Conservation (phyloP, 2,113 vertebrate genomes). For the Terrapene triunguis region DNA sequence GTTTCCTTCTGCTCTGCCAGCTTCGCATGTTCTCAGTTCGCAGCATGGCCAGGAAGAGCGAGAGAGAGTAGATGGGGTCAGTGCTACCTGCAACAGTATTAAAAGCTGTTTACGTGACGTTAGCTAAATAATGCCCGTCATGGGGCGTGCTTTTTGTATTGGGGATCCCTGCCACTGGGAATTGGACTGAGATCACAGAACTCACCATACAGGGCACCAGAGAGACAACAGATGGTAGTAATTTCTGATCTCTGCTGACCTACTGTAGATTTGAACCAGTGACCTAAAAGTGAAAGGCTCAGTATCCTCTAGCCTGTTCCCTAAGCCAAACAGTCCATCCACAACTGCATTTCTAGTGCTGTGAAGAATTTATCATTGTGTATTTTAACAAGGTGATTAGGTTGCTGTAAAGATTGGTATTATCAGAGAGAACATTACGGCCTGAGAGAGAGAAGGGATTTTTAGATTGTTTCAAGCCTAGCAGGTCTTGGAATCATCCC, state of each 20-base stretch:
- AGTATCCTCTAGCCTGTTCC: not conserved
- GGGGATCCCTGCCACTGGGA: not conserved
- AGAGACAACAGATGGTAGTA: not conserved
- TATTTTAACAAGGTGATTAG: not conserved
- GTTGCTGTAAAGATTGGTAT: not conserved
- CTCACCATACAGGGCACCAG: not conserved
- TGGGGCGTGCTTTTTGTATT: not conserved
- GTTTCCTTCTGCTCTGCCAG: not conserved
- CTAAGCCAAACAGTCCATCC: not conserved
- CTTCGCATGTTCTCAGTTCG: too few species aligned
- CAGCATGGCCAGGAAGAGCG: not conserved
- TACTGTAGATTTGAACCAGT: not conserved
- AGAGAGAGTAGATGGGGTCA: too few species aligned
- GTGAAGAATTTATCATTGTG: not conserved
- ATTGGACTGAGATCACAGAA: not conserved
- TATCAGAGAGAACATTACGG: not conserved
- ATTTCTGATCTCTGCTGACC: not conserved
- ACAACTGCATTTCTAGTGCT: not conserved
- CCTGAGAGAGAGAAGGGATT: not conserved
- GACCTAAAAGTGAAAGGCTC: not conserved
- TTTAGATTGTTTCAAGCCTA: conserved; percentile 9
- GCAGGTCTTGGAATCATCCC: conserved; percentile 22
- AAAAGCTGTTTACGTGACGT: not conserved
- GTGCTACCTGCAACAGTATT: not conserved
- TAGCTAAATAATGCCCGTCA: not conserved